phyloP scores from a whole-genome alignment of 2,888 invertebrate species.

The Folsomia manolachei region DNA sequence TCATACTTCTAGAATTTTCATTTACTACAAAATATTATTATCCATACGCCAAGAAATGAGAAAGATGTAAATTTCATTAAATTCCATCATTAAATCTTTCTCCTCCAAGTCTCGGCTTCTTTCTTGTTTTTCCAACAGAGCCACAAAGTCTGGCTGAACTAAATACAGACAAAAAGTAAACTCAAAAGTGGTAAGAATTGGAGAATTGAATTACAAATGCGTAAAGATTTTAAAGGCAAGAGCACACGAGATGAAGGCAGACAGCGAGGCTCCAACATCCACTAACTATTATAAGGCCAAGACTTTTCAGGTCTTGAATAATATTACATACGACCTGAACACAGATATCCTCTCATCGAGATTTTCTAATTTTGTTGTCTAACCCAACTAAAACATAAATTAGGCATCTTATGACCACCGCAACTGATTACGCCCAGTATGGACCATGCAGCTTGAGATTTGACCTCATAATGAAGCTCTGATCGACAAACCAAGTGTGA shows the following conservation, averaged over 20 bases:
- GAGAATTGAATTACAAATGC: neutral
- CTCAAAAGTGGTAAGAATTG: neutral
- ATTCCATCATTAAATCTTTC: neutral
- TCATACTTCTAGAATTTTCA: no score
- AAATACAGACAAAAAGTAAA: no score
- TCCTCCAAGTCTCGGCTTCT: neutral
- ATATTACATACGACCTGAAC: no score
- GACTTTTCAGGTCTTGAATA: no score
- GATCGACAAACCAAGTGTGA: neutral
- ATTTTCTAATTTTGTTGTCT: constrained; percentile 9
- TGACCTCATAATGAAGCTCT: neutral
- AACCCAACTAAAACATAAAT: neutral
- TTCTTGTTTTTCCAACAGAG: neutral
- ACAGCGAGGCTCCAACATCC: neutral
- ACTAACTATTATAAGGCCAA: neutral
- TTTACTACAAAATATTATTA: no score
- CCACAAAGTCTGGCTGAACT: neutral
- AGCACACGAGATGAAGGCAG: neutral
- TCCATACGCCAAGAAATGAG: no score
- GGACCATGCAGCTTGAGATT: no score
- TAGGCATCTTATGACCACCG: neutral
- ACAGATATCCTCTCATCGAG: neutral
- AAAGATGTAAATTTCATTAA: neutral
- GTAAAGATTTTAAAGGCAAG: neutral
- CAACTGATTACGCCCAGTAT: neutral